Conservation (phyloP, 2,888 invertebrate species). For the Leptogaster cylindrica region DNA sequence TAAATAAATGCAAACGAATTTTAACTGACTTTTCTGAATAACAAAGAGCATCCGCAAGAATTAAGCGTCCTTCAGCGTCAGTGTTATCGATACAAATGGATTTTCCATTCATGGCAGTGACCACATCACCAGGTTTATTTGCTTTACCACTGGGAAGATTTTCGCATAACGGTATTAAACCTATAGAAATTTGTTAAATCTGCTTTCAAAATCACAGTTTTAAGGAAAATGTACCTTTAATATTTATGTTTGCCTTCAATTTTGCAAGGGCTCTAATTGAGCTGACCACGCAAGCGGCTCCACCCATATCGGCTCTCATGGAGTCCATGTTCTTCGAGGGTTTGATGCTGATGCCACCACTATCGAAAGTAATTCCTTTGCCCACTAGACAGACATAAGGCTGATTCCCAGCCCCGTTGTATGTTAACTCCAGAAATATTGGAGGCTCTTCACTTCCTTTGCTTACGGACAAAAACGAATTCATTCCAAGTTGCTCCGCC, state of each 20-base stretch:
- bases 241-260: conserved; percentile 72
- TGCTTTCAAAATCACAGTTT: not conserved
- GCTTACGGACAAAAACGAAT: conserved; percentile 74
- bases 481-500: conserved; percentile 78
- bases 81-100: conserved; percentile 75
- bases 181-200: conserved; percentile 5
- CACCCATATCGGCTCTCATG: conserved; percentile 84
- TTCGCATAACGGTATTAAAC: conserved; percentile 75
- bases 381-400: conserved; percentile 75
- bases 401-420: conserved; percentile 61
- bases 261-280: conserved; percentile 71
- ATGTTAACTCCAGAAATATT: conserved; percentile 75
- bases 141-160: conserved; percentile 78
- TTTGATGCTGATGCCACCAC: conserved; percentile 77
- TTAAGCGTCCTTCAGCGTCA: conserved; percentile 76
- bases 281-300: conserved; percentile 76
- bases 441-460: conserved; percentile 77
- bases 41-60: conserved; percentile 76
- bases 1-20: not conserved
- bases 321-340: conserved; percentile 63
- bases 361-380: conserved; percentile 71
- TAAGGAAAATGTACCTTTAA: conserved; percentile 63
- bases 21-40: conserved; percentile 66
- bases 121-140: conserved; percentile 78
- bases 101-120: conserved; percentile 74